Percentiles rank a stretch among this genome's conserved stretches.
phyloP scores from a whole-genome alignment of 2,888 invertebrate genomes.

The Tetheella fluctuosa region DNA sequence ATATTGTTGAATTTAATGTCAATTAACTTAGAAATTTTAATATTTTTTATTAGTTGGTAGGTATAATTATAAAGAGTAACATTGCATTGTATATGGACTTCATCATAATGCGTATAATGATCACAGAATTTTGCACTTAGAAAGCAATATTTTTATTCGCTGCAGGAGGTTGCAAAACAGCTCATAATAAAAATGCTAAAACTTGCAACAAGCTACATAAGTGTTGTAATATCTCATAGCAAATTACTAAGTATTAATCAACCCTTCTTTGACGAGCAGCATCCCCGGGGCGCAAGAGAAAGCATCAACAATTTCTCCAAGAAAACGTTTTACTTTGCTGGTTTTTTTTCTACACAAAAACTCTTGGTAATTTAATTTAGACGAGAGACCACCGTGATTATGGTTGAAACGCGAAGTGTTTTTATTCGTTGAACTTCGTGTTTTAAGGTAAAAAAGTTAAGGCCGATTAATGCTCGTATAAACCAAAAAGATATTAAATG shows the following conservation, averaged over 20 bases:
- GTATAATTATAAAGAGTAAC: too few species aligned
- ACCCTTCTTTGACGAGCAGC: background rate
- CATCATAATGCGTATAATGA: too few species aligned
- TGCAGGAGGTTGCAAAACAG: too few species aligned
- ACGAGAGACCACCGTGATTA: conserved; percentile 21
- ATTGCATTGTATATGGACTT: too few species aligned
- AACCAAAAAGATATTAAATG: background rate
- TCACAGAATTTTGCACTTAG: background rate
- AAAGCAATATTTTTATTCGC: background rate
- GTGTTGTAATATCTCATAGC: background rate
- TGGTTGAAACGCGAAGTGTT: background rate
- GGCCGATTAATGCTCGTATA: too few species aligned
- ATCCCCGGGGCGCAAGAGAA: background rate
- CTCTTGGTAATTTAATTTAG: conserved; percentile 15
- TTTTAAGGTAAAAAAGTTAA: background rate
- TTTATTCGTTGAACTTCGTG: background rate
- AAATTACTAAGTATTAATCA: background rate
- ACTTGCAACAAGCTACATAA: background rate
- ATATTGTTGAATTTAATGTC: too few species aligned
- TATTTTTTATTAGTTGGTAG: too few species aligned
- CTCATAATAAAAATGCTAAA: background rate
- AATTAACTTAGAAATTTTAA: too few species aligned
- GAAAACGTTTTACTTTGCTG: conserved; percentile 7
- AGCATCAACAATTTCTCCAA: conserved; percentile 8
- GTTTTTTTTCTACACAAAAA: background rate